Percentiles rank a stretch among this genome's conserved stretches.
These are phyloP conservation scores for Belonocnema kinseyi DNA, from an alignment of 1,140 invertebrate species.

Conservation along the genomic window DNA sequence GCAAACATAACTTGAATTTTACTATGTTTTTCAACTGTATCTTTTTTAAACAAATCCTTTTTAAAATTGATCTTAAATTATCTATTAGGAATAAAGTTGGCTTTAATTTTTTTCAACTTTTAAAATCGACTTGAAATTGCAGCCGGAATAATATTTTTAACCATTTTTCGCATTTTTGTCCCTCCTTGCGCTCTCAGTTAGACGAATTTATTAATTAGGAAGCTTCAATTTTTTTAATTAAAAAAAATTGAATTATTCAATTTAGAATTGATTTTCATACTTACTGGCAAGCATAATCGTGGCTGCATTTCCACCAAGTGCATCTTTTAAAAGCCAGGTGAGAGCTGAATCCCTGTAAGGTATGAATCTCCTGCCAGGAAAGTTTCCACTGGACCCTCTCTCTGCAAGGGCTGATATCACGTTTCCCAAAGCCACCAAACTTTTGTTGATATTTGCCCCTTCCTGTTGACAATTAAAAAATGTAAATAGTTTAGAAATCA, in stretches of 20 bases:
- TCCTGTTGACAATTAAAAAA: constrained; percentile 72
- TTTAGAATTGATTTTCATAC: constrained; percentile 49
- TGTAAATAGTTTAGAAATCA: too few species aligned
- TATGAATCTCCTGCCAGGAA: constrained; percentile 77
- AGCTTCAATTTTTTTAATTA: background rate
- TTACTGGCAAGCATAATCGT: constrained; percentile 82
- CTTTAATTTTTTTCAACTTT: too few species aligned
- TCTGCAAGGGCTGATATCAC: constrained; percentile 86
- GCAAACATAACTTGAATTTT: too few species aligned
- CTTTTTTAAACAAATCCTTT: too few species aligned
- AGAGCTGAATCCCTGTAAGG: constrained; percentile 86
- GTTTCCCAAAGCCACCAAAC: constrained; percentile 86
- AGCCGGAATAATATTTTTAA: too few species aligned
- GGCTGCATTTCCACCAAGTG: constrained; percentile 80
- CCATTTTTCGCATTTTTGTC: too few species aligned
- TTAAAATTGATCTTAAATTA: too few species aligned
- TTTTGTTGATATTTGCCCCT: constrained; percentile 89
- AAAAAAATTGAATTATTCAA: background rate
- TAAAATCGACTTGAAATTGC: too few species aligned
- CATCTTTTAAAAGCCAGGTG: constrained; percentile 84
- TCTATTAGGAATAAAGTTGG: too few species aligned
- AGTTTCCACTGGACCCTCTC: constrained; percentile 71
- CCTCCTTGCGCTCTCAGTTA: too few species aligned
- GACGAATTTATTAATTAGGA: constrained; percentile 1
- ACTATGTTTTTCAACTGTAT: too few species aligned